Base-by-base conservation (phyloP, 2,113 vertebrate genomes). In the Zeus faber region DNA sequence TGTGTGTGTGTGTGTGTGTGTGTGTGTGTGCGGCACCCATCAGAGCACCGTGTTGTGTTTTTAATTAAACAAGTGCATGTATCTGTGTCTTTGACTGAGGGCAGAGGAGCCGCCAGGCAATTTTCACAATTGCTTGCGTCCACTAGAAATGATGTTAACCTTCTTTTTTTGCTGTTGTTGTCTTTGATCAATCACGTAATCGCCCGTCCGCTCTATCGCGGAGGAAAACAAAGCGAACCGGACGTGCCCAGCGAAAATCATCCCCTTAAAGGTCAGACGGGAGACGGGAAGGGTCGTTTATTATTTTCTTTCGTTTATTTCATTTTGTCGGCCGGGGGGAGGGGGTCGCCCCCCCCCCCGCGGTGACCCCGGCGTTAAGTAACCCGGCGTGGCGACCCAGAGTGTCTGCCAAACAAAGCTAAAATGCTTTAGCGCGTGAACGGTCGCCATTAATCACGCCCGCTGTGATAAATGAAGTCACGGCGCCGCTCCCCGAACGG, bases 371-470 rank as follows among this genome's bases (percentile, higher is more conserved):
- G 22, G 58, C 25, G 16, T 49, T 80, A 72, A 70, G 74, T 81
- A 80, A 79, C 72, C 72, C 63, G 22, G 16, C 67, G 64, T 69
- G 46, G 80, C 79, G 77, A 85, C 72, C 56, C 72, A 29, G 81
- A 21, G 62, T 84, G 81, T 81, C 83, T 79, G 78, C 52, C 44
- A 80, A 85, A 83, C 85, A 82, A 87, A 86, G 82, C 79, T 63
- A 72, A 79, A n/a, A 83, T 83, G 84, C 86, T 87, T 87, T 83
- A 85, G 73, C 62, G 72, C 67, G 76, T 81, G 83, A 87, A 77
- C 48, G 65, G 58, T 71, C 44, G 39, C 76, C 80, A 85, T 87
- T 84, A 83, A 85, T 87, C 85, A 85, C 55, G 0, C 65, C 10
- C 33, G 33, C 33, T 24, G 70, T 84, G 79, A 87, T 87, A 71